These are phyloP conservation scores for Rhagophthalmus giganteus DNA, from an alignment of 2,888 invertebrate species.

Conservation along the genomic window DNA sequence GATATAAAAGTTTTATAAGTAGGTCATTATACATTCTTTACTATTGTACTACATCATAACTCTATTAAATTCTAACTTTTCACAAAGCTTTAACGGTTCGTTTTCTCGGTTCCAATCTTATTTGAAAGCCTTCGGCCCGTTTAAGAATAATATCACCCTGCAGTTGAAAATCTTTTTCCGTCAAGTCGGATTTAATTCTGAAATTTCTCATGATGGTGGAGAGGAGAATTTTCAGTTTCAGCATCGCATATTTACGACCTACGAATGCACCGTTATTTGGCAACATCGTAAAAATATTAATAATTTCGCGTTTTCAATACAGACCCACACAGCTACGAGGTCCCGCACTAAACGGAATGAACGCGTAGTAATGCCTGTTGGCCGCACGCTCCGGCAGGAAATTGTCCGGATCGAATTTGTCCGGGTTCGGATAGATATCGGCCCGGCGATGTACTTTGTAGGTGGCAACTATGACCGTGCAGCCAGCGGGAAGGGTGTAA, in stretches of 20 bases:
- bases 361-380: constrained; percentile 77
- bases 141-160: constrained; percentile 77
- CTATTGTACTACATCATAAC: background rate
- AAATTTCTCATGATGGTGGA: no score
- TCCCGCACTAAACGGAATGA: constrained; percentile 79
- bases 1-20: no score
- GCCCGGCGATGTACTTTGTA: constrained; percentile 69
- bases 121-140: constrained; percentile 72
- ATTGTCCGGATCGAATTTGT: constrained; percentile 76
- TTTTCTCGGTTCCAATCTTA: constrained; percentile 72
- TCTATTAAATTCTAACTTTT: background rate
- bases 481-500: constrained; percentile 62
- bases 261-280: no score
- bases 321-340: constrained; percentile 80
- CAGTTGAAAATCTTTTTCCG: no score
- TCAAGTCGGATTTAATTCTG: no score
- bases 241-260: no score
- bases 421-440: constrained; percentile 69
- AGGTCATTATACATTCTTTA: no score
- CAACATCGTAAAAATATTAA: background rate
- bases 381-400: constrained; percentile 76
- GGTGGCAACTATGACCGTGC: constrained; percentile 69
- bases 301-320: constrained; percentile 44
- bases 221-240: no score
- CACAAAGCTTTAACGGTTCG: background rate